Evolutionary conservation across 2,888 invertebrate species (phyloP), one percentile per base, ranked within the genome.

Genomic region (Synanthedon formicaeformis): DNA sequence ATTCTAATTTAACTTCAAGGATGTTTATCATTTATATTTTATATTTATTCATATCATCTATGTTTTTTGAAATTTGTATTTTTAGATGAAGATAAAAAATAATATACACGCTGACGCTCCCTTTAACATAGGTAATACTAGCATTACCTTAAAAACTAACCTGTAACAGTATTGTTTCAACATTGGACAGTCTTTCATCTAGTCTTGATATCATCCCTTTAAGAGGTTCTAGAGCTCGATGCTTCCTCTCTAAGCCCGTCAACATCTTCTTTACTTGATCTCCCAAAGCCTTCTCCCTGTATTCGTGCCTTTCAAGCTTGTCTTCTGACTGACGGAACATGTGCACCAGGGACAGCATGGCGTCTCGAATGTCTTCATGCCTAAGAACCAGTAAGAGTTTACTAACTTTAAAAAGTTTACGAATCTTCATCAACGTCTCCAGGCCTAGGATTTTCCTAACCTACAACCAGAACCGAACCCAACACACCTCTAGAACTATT

Each of bases 301-400:
- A 91, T 73, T 96, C 96, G 75, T 96, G 96, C 13, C 96, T 86
- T 68, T 96, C 95, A 57, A 96, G 75, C 79, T 95, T 96, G 69
- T 94, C 94, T 58, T 94, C 94, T 52, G 93, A 90, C 45, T 91
- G 89, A 50, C 94, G 90, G 73, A 95, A 92, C 74, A 94, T 93
- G 69, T 94, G 93, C 10, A 94, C 92, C 55, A 96, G 81, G 16
- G 94, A 94, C 58, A 95, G 75, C 72, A 96, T 91, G 0, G 94
- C 94, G 65, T 94, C 93, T 58, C 93, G 90, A 59, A 94, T 93
- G 63, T 92, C 92, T 78, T 91, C 91, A 74, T 91, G 89, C 41
- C 92, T 92, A 67, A 12, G 70, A 65, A 40, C 34, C 34, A 34
- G 34, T 10, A 34, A 34, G 34, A 34, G 34, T 34, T 34, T 34